phyloP scores from a whole-genome alignment of 1,140 invertebrate genomes.

The Saccostrea cuccullata region DNA sequence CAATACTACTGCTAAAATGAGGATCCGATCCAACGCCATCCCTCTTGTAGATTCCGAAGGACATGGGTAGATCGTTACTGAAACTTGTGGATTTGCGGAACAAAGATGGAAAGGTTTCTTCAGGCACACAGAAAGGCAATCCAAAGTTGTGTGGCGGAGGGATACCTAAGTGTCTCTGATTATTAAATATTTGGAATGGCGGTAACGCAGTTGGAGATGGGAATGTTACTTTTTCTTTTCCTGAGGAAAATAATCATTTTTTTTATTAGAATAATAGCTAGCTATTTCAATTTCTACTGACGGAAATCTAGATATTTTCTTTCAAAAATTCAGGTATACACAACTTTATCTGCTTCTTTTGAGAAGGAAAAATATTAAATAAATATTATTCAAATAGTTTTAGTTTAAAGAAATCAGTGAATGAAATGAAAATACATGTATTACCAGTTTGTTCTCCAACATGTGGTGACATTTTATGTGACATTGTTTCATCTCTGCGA shows the following conservation, averaged over 20 bases:
- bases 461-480: neutral
- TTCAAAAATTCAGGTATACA: neutral
- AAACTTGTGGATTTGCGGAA: neutral
- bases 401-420: neutral
- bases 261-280: too few species aligned
- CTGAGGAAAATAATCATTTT: neutral
- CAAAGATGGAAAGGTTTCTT: neutral
- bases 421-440: neutral
- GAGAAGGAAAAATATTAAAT: too few species aligned
- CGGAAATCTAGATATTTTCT: neutral
- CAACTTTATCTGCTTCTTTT: neutral
- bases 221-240: neutral
- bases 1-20: neutral
- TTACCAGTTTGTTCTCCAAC: neutral
- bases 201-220: neutral
- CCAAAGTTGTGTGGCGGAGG: neutral
- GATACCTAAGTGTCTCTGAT: neutral
- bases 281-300: neutral
- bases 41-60: neutral
- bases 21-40: neutral
- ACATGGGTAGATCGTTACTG: neutral
- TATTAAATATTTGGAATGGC: constrained; percentile 7
- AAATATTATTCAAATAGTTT: too few species aligned
- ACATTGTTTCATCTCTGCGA: neutral
- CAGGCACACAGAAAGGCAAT: neutral